Base-by-base conservation (phyloP, 2,797 vertebrate species). In the Rhinophrynus dorsalis region DNA sequence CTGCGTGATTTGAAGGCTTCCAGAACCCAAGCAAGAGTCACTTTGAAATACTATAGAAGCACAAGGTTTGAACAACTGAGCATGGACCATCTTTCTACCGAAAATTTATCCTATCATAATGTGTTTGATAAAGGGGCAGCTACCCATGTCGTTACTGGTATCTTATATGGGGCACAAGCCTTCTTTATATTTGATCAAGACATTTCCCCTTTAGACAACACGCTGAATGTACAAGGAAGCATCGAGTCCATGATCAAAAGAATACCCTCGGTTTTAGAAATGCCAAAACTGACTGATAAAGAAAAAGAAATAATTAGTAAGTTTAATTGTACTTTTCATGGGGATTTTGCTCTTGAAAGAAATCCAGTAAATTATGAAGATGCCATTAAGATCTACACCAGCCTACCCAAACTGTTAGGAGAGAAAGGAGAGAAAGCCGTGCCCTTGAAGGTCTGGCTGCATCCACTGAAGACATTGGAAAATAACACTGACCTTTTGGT, bases 391-490 rank as follows among this genome's bases (percentile, higher is more conserved):
- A 5, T 74, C 1, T 77, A 75, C 1, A 1, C 8, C 6, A 30
- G 12, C 1, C 61, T 73, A 20, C 62, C 69, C 2, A 50, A 59
- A 12, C 10, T 59, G 2, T 20, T 73, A n/a, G 69, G 69, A 6
- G 18, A 32, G 1, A 59, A 45, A 1, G 61, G 61, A 17, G 61
- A 73, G 13, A 66, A 54, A 33, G 61, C 69, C 2, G 52, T 73
- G 21, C 68, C 68, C 0, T 23, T 71, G 30, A 48, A 33, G 5
- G 80, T 82, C 21, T 82, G 84, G 85, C 64, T 88, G n/a, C 52
- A 83, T 54, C 83, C 85, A 1, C 61, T 73, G 35, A 42, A 9
- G 1, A 59, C 32, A n/a, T 61, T 59, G 33, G 54, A 66, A 24
- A 26, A 4, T 33, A 59, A 35, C 33, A 27, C 54, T 2, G 24